Conservation (phyloP, 2,113 vertebrate species). For the Cynocephalus volans region DNA sequence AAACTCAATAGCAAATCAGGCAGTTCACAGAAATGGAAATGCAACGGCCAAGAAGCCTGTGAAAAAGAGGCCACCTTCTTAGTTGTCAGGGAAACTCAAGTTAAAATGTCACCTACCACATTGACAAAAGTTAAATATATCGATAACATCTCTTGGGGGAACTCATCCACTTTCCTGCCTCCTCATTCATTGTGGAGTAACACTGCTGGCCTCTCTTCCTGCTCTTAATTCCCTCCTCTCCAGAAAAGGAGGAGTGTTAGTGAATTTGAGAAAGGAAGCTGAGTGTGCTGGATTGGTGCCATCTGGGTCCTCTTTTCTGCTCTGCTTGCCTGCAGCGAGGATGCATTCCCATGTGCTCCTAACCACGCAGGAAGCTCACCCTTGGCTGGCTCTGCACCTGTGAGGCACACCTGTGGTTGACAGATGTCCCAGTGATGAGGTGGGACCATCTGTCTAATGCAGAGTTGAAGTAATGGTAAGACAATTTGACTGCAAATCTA, state of each 20-base stretch:
- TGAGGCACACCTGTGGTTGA: background rate
- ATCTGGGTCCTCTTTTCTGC: background rate
- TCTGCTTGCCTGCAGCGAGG: background rate
- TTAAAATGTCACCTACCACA: background rate
- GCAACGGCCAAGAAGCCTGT: background rate
- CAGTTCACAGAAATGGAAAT: slow-evolving; percentile 9
- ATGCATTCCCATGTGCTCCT: background rate
- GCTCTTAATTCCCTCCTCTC: background rate
- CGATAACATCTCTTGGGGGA: background rate
- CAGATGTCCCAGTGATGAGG: background rate
- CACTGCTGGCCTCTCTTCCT: background rate
- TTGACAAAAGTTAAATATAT: background rate
- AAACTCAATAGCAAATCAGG: background rate
- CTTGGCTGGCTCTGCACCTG: background rate
- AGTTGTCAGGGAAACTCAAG: background rate
- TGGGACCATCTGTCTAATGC: background rate
- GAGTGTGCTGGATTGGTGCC: too few species aligned
- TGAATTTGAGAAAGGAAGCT: background rate
- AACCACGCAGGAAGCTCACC: background rate
- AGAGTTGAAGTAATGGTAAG: background rate
- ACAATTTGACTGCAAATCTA: background rate
- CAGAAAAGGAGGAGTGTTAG: background rate
- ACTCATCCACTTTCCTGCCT: background rate
- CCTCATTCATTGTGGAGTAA: background rate
- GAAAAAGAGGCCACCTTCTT: background rate